Evolutionary conservation across 1,140 invertebrate species (phyloP).

Genomic region (Drosophila baimaii): DNA sequence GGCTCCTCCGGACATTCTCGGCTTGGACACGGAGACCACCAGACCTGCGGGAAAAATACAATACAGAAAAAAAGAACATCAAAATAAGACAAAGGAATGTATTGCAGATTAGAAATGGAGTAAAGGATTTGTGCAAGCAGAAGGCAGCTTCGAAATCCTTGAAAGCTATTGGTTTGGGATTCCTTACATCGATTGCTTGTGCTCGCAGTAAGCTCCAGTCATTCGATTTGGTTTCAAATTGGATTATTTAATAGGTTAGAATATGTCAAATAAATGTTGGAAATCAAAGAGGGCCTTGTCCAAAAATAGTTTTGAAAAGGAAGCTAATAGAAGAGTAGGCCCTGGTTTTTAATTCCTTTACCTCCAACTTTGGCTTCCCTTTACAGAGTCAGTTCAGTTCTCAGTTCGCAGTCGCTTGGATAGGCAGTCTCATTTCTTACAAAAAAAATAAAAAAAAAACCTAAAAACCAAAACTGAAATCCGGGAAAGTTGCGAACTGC

Average conservation of each 20-base stretch:
- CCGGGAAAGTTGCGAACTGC: not conserved
- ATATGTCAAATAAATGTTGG: not conserved
- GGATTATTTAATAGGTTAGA: slow-evolving; percentile 1
- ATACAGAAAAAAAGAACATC: not conserved
- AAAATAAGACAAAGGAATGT: slow-evolving; percentile 18
- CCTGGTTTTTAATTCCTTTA: not conserved
- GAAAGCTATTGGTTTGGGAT: slow-evolving; percentile 3
- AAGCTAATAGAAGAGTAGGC: slow-evolving; percentile 1
- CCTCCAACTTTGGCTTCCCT: not conserved
- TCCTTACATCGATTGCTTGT: slow-evolving; percentile 23
- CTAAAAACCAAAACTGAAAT: not conserved
- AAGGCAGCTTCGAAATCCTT: slow-evolving; percentile 1
- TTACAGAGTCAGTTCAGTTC: not conserved
- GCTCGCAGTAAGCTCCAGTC: not conserved
- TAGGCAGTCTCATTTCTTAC: not conserved
- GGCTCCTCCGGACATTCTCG: slow-evolving; percentile 90
- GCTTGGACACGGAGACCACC: slow-evolving; percentile 91
- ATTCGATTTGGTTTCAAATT: not conserved
- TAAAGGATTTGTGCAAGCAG: slow-evolving; percentile 27
- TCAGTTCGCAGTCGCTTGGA: not conserved
- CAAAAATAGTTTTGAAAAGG: not conserved
- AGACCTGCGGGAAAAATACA: slow-evolving; percentile 85
- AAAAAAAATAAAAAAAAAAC: not conserved
- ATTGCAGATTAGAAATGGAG: slow-evolving; percentile 35
- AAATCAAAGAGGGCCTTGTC: not conserved